Evolutionary conservation across 2,797 vertebrate genomes (phyloP).

Genomic region (Borostomias antarcticus): DNA sequence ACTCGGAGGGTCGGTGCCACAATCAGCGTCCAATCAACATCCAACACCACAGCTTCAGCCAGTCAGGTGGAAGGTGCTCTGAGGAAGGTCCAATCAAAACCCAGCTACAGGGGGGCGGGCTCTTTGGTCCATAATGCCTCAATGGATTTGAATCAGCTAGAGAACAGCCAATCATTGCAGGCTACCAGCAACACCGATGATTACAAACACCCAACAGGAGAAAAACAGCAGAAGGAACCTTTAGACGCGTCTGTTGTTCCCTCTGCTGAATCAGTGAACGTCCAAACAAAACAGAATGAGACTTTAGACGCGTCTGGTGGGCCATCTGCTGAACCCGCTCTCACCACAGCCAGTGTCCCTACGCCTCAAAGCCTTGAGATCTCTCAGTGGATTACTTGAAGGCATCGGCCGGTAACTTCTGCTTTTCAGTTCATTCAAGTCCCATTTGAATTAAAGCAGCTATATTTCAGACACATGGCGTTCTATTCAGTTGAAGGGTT

Average conservation of each 20-base stretch:
- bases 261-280: too few relatives aligned
- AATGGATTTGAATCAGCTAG: too few relatives aligned
- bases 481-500: too few relatives aligned
- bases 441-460: conserved; percentile 1
- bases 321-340: too few relatives aligned
- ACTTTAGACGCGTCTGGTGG: too few relatives aligned
- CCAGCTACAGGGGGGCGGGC: not conserved
- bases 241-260: too few relatives aligned
- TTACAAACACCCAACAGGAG: not conserved
- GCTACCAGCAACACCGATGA: not conserved
- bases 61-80: not conserved
- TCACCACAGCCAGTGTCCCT: too few relatives aligned
- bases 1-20: not conserved
- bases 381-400: conserved; percentile 46
- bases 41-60: not conserved
- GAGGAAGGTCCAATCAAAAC: not conserved
- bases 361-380: too few relatives aligned
- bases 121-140: not conserved
- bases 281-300: too few relatives aligned
- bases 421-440: conserved; percentile 52
- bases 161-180: not conserved
- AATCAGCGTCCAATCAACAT: not conserved
- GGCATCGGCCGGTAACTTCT: conserved; percentile 46
- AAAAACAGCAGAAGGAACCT: too few relatives aligned
- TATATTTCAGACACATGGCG: too few relatives aligned